Percentiles rank a stretch among this genome's conserved stretches.
Evolutionary conservation across 2,113 vertebrate genomes (phyloP).

Genomic region (Piaya cayana): DNA sequence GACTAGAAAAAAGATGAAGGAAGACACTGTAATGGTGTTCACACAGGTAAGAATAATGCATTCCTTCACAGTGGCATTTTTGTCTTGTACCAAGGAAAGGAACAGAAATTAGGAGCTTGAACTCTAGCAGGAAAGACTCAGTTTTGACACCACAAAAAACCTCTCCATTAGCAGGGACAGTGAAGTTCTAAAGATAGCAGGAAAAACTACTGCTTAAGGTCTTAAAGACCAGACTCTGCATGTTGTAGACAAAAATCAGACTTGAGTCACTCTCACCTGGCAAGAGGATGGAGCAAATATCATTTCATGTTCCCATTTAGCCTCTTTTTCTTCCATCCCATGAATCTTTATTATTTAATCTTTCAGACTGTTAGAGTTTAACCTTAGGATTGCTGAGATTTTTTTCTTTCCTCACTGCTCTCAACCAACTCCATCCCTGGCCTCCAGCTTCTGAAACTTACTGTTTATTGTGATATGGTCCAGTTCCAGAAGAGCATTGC

Average conservation of each 20-base stretch:
- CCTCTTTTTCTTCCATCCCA: neutral
- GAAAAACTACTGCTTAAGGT: neutral
- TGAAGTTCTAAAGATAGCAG: neutral
- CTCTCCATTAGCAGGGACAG: neutral
- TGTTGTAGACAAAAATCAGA: neutral
- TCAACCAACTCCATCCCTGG: neutral
- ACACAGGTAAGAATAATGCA: neutral
- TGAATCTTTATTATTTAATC: neutral
- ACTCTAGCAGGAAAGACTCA: neutral
- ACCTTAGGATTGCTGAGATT: neutral
- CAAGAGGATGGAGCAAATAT: neutral
- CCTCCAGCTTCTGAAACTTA: neutral
- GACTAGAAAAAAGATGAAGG: neutral
- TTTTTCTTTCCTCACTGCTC: neutral
- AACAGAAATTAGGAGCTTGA: neutral
- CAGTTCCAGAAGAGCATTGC: neutral
- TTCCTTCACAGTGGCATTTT: neutral
- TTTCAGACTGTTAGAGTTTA: neutral
- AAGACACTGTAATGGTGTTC: neutral
- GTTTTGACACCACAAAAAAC: neutral
- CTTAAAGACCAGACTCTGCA: neutral
- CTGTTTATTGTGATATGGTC: neutral
- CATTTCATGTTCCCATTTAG: neutral
- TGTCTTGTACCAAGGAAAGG: neutral
- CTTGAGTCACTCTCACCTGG: fast-evolving